Evolutionary conservation across 2,113 vertebrate genomes (phyloP), one percentile per base, ranked within the genome.

Genomic region (Ploceus nigricollis): DNA sequence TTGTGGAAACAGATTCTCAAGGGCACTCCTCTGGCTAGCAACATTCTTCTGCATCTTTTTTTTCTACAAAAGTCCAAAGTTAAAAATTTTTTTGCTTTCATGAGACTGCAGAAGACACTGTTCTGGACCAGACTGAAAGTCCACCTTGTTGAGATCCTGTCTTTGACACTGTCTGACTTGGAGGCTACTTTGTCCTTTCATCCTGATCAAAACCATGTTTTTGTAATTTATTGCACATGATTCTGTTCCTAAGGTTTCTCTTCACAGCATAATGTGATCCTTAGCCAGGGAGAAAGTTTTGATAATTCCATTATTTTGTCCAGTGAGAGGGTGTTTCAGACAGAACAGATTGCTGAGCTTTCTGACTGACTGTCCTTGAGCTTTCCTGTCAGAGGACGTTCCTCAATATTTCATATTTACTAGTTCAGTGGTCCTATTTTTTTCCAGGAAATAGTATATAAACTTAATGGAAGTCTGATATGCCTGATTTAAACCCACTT

Each of bases 341-440:
- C 0, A 3, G 40, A 89, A 75, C 7, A 53, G 40, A 72, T 57
- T 72, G 18, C n/a, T 82, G 12, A 10, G 15, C 28, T 91, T 78
- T 89, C 80, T 15, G 39, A 51, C 37, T 70, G 57, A 70, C 48
- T 79, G 64, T 72, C 89, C 87, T 96, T 91, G 69, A 85, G 53
- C 39, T 51, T 35, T 72, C 45, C 61, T 79, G 70, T 82, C 37
- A 82, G n/a, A 70, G 24, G 35, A 82, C 1, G 1, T 65, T 72
- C 60, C 39, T 80, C 82, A 85, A 21, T 96, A 94, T 94, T 91
- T 93, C 54, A 64, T 50, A 56, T 95, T 91, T 87, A 50, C n/a
- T 68, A 82, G 53, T 71, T 90, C 78, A 96, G n/a, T 54, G 37
- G 27, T 80, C 61, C 56, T 79, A 65, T 51, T 95, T 79, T 75